Base-by-base conservation (phyloP, 2,113 vertebrate genomes). In the Campylomormyrus numenius region DNA sequence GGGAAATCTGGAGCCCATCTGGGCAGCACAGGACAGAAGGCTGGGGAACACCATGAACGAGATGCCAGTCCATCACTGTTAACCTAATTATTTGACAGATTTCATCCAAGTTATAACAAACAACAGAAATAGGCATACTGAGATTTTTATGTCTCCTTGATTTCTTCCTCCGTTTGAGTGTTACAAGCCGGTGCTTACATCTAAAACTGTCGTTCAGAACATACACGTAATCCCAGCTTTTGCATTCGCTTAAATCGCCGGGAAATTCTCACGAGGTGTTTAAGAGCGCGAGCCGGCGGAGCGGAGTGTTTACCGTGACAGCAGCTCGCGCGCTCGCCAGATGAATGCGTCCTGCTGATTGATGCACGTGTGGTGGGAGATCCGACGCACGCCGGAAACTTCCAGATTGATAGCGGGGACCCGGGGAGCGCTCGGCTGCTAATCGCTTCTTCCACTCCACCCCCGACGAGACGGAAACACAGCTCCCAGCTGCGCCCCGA, bases 181-280 rank as follows among this genome's bases (percentile, higher is more conserved):
- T 27, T 7, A 2, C 3, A 13, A 31, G 10, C 5, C 0, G 39
- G 39, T 8, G 27, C 90, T 90, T 91, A 88, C 70, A 87, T 49
- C 48, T 80, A 6, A 24, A 93, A 89, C 92, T 91, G 92, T 92
- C 90, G 21, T 17, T n/a, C 19, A 11, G 84, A 88, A 31, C 11
- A 4, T 62, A 85, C 46, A 80, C 15, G 8, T 46, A 53, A 88
- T 58, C 24, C 9, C 56, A 13, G 35, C 10, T 31, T 88, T 88
- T 19, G 45, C 42, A 70, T 11, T 24, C 24, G 35, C 53, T 88
- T 46, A 70, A 53, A 87, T 27, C 49, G 42, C 45, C 5, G 17
- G 46, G 48, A 87, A 87, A 27, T 50, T 87, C 85, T 87, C 46
- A 50, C 49, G 27, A 52, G 27, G 50, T n/a, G 31, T 87, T 53